A percentile compares a stretch with the other conserved stretches of the same genome.
Evolutionary conservation across 2,797 vertebrate genomes (phyloP).

Genomic region (Peromyscus nudipes): DNA sequence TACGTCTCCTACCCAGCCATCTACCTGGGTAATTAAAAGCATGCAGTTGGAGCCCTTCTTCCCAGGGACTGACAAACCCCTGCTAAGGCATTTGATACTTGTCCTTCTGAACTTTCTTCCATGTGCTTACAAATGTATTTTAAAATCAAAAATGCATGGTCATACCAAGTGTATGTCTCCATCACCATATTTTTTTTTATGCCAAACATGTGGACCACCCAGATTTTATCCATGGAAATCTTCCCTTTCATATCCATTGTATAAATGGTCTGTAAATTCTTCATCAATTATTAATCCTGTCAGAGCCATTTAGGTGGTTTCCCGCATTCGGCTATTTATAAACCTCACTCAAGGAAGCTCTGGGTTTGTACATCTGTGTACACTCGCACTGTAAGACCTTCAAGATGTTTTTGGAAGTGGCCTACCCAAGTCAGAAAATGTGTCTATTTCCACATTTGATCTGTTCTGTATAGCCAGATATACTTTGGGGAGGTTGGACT

Average conservation of each 20-base stretch:
- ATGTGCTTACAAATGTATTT: background rate
- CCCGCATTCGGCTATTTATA: conserved; percentile 23
- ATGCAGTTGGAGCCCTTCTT: background rate
- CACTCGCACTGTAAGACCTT: background rate
- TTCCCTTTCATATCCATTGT: background rate
- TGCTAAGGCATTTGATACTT: background rate
- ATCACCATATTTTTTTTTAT: background rate
- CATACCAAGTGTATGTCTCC: background rate
- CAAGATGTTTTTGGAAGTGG: background rate
- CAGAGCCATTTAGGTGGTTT: background rate
- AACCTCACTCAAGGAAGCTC: conserved; percentile 17
- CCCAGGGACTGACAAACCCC: background rate
- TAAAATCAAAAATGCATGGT: background rate
- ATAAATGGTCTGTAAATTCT: background rate
- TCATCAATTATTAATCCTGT: conserved; percentile 23
- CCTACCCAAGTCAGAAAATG: background rate
- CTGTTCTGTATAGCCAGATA: background rate
- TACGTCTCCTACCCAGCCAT: background rate
- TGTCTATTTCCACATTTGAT: background rate
- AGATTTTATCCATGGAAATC: background rate
- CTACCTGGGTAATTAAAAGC: background rate
- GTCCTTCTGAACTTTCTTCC: background rate
- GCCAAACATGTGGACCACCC: background rate
- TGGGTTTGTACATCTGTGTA: background rate
- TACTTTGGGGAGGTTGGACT: background rate